A percentile compares a stretch with the other conserved stretches of the same genome.
These are phyloP conservation scores for Xylophagus ater DNA, from an alignment of 2,888 invertebrate species.

Conservation along the genomic window DNA sequence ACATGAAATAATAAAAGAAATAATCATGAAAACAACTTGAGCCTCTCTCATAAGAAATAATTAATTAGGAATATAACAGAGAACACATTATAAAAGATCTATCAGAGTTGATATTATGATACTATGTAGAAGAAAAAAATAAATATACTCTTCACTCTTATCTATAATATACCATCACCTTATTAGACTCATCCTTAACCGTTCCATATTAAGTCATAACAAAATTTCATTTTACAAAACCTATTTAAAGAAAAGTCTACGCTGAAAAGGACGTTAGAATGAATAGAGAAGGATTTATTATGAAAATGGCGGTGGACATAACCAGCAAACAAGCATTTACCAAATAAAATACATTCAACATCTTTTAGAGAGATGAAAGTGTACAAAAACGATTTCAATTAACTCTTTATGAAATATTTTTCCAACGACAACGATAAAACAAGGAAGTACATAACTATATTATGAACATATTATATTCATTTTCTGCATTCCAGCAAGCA, in stretches of 20 bases:
- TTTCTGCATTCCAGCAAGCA: no score
- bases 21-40: no score
- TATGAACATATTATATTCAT: constrained; percentile 7
- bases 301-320: background rate
- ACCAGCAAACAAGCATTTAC: constrained; percentile 13
- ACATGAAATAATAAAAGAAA: no score
- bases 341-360: no score
- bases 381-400: constrained; percentile 20
- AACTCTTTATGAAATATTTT: constrained; percentile 18
- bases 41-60: no score
- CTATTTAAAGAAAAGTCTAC: constrained; percentile 13
- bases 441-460: constrained; percentile 10
- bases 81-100: no score
- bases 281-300: constrained; percentile 7
- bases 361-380: constrained; percentile 18
- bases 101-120: no score
- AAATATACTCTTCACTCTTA: no score
- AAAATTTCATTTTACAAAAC: constrained; percentile 18
- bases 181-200: no score
- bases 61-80: no score
- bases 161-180: no score
- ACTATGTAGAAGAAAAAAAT: no score
- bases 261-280: constrained; percentile 14
- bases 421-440: constrained; percentile 10
- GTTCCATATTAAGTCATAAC: constrained; percentile 13